These are phyloP conservation scores for Tiliacea aurago DNA, from an alignment of 2,888 invertebrate genomes.

Conservation along the genomic window DNA sequence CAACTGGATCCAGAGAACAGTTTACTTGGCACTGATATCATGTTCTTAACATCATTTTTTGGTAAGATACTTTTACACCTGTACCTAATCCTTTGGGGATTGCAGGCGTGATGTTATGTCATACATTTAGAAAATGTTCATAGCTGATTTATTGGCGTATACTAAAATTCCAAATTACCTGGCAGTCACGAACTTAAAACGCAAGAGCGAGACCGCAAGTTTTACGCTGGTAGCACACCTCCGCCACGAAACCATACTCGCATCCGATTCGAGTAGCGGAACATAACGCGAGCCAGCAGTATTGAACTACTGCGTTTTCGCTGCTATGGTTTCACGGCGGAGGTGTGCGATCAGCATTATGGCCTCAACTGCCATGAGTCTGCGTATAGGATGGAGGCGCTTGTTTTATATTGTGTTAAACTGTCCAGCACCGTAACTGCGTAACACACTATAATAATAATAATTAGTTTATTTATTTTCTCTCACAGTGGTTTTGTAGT, in stretches of 20 bases:
- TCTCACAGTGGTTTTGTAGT: no score
- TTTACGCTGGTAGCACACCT: no score
- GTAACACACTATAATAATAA: no score
- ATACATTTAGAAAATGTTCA: not conserved
- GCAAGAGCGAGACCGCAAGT: no score
- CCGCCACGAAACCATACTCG: no score
- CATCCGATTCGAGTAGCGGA: no score
- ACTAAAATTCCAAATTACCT: not conserved
- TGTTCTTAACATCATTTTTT: constrained; percentile 97
- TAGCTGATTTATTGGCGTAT: not conserved
- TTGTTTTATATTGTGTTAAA: not conserved
- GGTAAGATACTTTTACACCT: constrained; percentile 87
- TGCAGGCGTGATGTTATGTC: not conserved
- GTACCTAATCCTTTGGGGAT: not conserved
- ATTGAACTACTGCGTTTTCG: no score
- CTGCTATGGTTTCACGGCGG: no score
- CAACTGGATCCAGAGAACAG: constrained; percentile 94
- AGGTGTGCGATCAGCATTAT: no score
- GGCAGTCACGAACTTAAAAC: not conserved
- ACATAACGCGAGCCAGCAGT: no score
- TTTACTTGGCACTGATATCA: constrained; percentile 97
- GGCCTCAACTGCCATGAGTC: not conserved
- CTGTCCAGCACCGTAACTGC: no score
- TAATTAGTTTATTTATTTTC: no score
- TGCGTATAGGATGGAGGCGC: not conserved